A percentile compares a stretch with the other conserved stretches of the same genome.
Conservation (phyloP, 2,113 vertebrate species). For the Xiphias gladius region DNA sequence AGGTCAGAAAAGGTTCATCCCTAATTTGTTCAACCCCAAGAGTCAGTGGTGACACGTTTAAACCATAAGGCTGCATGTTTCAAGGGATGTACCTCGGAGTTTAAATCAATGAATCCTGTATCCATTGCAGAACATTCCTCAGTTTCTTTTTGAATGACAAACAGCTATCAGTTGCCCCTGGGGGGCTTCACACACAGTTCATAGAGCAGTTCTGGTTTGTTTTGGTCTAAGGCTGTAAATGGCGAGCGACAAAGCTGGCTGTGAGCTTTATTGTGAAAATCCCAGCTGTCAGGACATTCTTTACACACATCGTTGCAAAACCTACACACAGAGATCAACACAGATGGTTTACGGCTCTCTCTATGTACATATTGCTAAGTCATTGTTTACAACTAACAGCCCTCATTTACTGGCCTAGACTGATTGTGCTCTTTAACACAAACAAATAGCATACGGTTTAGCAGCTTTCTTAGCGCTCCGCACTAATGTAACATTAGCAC, state of each 20-base stretch:
- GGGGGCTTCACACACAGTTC: conserved; percentile 10
- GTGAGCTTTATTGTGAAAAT: conserved; percentile 63
- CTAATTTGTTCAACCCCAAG: neutral
- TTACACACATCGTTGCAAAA: conserved; percentile 38
- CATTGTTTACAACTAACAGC: conserved; percentile 18
- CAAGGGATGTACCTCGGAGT: neutral
- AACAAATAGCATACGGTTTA: neutral
- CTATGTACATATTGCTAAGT: neutral
- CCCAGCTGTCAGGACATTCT: conserved; percentile 67
- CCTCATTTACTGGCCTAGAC: neutral
- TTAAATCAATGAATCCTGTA: neutral
- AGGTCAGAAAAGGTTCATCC: neutral
- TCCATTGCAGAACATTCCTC: conserved; percentile 1
- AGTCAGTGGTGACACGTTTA: neutral
- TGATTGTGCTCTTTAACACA: too few species aligned
- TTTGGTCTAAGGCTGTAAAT: conserved; percentile 51
- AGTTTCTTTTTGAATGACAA: conserved; percentile 4
- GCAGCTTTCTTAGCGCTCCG: neutral
- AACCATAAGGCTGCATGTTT: neutral
- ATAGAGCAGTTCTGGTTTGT: conserved; percentile 53
- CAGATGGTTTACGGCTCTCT: neutral
- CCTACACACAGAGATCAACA: conserved; percentile 20
- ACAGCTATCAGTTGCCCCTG: neutral
- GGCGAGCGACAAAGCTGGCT: conserved; percentile 36
- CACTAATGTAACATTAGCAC: conserved; percentile 20